Evolutionary conservation across 2,797 vertebrate genomes (phyloP).

Genomic region (Adrianichthys oophorus): DNA sequence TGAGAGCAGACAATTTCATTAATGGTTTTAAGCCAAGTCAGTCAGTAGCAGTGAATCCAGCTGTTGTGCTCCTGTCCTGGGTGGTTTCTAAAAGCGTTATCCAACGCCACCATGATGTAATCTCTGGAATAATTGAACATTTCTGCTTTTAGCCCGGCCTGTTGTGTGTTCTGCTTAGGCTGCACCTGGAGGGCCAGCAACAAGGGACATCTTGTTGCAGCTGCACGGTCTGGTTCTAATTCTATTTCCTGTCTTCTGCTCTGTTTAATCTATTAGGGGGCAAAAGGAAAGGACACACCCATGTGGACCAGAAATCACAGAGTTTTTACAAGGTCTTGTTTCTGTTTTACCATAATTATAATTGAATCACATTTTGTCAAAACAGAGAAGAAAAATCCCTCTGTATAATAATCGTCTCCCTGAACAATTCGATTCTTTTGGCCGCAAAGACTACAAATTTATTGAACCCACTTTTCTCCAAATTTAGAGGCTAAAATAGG

Average conservation of each 20-base stretch:
- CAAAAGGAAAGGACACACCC: slow-evolving; percentile 22
- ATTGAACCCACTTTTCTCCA: slow-evolving; percentile 22
- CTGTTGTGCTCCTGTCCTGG: slow-evolving; percentile 23
- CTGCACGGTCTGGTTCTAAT: slow-evolving; percentile 57
- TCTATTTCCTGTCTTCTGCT: slow-evolving; percentile 62
- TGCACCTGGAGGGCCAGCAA: slow-evolving; percentile 44
- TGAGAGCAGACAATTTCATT: slow-evolving; percentile 53
- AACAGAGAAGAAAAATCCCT: background rate
- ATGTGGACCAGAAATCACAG: slow-evolving; percentile 5
- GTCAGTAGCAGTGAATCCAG: slow-evolving; percentile 22
- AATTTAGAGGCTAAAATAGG: slow-evolving; percentile 40
- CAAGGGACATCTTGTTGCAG: slow-evolving; percentile 56
- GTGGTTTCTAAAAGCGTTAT: slow-evolving; percentile 31
- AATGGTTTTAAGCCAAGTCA: slow-evolving; percentile 35
- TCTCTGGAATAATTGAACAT: slow-evolving; percentile 44
- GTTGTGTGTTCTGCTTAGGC: slow-evolving; percentile 27
- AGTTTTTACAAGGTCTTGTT: background rate
- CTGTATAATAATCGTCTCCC: slow-evolving; percentile 6
- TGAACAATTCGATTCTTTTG: slow-evolving; percentile 20
- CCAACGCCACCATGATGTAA: slow-evolving; percentile 33
- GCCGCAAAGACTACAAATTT: slow-evolving; percentile 17
- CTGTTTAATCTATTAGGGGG: slow-evolving; percentile 39
- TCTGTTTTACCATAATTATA: slow-evolving; percentile 1
- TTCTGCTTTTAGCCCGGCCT: slow-evolving; percentile 34
- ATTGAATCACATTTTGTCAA: background rate